A percentile compares a stretch with the other conserved stretches of the same genome.
phyloP scores from a whole-genome alignment of 2,113 vertebrate genomes.

The Sturnus vulgaris region DNA sequence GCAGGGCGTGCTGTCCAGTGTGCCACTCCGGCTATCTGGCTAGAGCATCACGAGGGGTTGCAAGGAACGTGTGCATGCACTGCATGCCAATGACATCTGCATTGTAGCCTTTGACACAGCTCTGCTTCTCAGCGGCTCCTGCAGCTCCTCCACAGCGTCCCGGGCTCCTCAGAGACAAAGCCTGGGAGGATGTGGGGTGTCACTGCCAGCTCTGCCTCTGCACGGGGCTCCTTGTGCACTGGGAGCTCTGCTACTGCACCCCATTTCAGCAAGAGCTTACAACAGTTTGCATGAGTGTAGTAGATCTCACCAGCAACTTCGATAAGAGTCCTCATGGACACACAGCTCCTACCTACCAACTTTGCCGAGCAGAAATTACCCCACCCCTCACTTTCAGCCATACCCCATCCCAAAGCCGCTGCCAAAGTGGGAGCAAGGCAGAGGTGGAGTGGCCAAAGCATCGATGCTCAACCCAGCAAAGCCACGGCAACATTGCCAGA shows the following conservation, averaged over 20 bases:
- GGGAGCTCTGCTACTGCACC: neutral
- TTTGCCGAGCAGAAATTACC: neutral
- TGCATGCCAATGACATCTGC: constrained; percentile 61
- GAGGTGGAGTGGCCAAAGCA: neutral
- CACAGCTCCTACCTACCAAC: neutral
- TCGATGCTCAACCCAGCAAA: neutral
- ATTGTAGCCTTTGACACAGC: constrained; percentile 10
- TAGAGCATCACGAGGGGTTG: constrained; percentile 27
- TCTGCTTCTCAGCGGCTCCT: neutral
- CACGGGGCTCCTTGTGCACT: neutral
- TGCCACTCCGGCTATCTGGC: neutral
- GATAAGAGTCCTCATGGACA: neutral
- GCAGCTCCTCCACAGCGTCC: neutral
- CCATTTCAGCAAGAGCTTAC: neutral
- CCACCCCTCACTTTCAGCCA: neutral
- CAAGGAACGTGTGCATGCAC: constrained; percentile 13
- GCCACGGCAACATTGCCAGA: neutral
- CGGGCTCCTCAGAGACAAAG: neutral
- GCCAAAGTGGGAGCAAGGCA: neutral
- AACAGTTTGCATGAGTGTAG: neutral
- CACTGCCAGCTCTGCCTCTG: neutral
- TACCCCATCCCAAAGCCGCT: neutral
- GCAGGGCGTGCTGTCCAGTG: neutral
- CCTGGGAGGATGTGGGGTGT: neutral
- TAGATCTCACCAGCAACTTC: neutral